Percentiles rank a stretch among this genome's conserved stretches.
Evolutionary conservation across 2,888 invertebrate genomes (phyloP).

Genomic region (Dinocampus coccinellae): DNA sequence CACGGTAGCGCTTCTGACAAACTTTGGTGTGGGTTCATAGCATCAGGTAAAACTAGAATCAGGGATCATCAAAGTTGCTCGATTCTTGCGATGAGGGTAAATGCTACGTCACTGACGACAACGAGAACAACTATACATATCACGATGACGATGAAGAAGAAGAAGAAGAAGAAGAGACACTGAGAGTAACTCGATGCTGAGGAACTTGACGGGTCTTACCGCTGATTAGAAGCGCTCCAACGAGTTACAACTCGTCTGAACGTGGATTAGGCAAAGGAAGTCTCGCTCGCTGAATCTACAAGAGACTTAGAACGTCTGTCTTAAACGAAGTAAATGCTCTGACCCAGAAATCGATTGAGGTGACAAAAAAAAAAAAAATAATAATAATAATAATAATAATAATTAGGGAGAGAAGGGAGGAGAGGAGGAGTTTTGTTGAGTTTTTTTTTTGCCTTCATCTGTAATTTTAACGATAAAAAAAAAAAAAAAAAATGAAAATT

Average conservation of each 20-base stretch:
- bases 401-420: too few relatives aligned
- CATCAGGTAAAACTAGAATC: constrained; percentile 53
- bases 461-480: too few relatives aligned
- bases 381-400: too few relatives aligned
- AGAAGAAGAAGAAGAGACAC: neutral
- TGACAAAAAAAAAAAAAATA: too few relatives aligned
- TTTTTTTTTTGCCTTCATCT: neutral
- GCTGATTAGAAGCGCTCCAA: constrained; percentile 66
- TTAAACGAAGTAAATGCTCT: neutral
- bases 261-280: constrained; percentile 59
- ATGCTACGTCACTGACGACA: neutral
- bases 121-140: neutral
- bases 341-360: constrained; percentile 8
- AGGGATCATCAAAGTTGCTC: constrained; percentile 58
- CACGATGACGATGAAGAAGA: neutral
- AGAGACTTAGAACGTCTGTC: constrained; percentile 20
- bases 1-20: constrained; percentile 11
- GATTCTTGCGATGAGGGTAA: constrained; percentile 45
- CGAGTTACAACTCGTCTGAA: constrained; percentile 59
- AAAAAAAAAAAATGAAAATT: too few relatives aligned
- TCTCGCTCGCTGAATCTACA: constrained; percentile 29
- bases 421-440: too few relatives aligned
- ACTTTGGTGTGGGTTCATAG: constrained; percentile 24
- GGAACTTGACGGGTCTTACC: constrained; percentile 62
- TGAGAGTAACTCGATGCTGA: constrained; percentile 55